Percentiles rank a stretch among this genome's conserved stretches.
These are phyloP conservation scores for Procambarus clarkii DNA, from an alignment of 1,140 invertebrate genomes.

Conservation along the genomic window DNA sequence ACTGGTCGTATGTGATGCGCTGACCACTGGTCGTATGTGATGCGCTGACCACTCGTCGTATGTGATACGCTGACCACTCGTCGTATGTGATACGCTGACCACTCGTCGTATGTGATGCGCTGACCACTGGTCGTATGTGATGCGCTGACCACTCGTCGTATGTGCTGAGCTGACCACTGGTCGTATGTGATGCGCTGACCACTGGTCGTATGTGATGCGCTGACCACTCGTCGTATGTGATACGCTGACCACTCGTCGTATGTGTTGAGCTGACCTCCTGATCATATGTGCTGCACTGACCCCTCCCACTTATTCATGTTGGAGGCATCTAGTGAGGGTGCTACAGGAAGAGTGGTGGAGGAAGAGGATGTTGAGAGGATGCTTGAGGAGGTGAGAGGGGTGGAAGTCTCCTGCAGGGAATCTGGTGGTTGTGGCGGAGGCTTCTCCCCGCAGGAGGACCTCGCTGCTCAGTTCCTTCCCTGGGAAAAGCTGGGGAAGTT, in stretches of 20 bases:
- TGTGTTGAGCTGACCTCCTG: not conserved
- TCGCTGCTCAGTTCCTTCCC: slow-evolving; percentile 9
- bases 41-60: too few relatives aligned
- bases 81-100: too few relatives aligned
- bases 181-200: too few relatives aligned
- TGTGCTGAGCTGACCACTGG: too few relatives aligned
- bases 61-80: too few relatives aligned
- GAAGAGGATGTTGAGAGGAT: not conserved
- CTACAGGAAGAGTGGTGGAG: slow-evolving; percentile 20
- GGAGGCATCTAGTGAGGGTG: slow-evolving; percentile 25
- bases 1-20: too few relatives aligned
- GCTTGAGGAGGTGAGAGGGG: not conserved
- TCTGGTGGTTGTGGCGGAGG: slow-evolving; percentile 20
- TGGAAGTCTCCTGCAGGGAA: slow-evolving; percentile 26
- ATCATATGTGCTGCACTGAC: not conserved
- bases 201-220: too few relatives aligned
- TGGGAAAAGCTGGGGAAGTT: slow-evolving; percentile 29
- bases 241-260: not conserved
- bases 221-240: too few relatives aligned
- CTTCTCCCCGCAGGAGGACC: slow-evolving; percentile 18
- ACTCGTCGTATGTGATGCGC: too few relatives aligned
- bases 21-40: too few relatives aligned
- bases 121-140: too few relatives aligned
- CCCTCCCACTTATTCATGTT: slow-evolving; percentile 8
- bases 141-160: too few relatives aligned